Percentiles rank a stretch among this genome's conserved stretches.
phyloP scores from a whole-genome alignment of 2,113 vertebrate species.

The Diadophis punctatus region DNA sequence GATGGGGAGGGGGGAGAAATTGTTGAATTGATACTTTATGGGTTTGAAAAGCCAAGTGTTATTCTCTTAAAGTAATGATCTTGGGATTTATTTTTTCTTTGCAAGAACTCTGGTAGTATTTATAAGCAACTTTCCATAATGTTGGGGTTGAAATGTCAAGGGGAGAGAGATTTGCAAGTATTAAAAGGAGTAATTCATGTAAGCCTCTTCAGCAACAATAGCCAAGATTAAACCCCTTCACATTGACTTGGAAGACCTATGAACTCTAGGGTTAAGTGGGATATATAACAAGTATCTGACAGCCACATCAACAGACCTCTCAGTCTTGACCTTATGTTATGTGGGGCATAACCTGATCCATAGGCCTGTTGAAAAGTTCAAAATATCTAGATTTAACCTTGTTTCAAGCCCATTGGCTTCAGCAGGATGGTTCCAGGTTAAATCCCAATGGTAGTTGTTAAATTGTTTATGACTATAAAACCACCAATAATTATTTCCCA shows the following conservation, averaged over 20 bases:
- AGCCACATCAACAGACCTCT: conserved; percentile 49
- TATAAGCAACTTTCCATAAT: conserved; percentile 62
- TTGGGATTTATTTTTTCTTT: neutral
- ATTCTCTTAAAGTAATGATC: conserved; percentile 8
- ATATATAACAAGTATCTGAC: conserved; percentile 49
- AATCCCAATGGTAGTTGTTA: neutral
- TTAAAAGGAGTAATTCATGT: conserved; percentile 61
- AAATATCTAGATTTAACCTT: conserved; percentile 26
- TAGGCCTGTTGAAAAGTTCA: conserved; percentile 33
- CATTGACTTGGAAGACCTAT: conserved; percentile 64
- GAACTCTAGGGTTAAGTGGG: conserved; percentile 64
- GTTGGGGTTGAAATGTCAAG: conserved; percentile 13
- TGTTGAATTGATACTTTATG: neutral
- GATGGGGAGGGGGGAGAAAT: neutral
- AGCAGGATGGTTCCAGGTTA: neutral
- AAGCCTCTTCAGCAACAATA: conserved; percentile 61
- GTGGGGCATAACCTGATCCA: conserved; percentile 28
- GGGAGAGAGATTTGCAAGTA: conserved; percentile 62
- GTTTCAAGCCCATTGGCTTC: neutral
- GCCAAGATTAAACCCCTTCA: conserved; percentile 59
- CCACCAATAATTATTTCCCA: neutral
- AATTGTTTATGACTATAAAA: conserved; percentile 3
- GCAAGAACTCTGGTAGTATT: conserved; percentile 31
- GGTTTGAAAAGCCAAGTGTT: conserved; percentile 19
- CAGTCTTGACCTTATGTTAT: conserved; percentile 26